Percentiles rank a stretch among this genome's conserved stretches.
phyloP scores from a whole-genome alignment of 1,140 invertebrate genomes.

The Dryas iulia region DNA sequence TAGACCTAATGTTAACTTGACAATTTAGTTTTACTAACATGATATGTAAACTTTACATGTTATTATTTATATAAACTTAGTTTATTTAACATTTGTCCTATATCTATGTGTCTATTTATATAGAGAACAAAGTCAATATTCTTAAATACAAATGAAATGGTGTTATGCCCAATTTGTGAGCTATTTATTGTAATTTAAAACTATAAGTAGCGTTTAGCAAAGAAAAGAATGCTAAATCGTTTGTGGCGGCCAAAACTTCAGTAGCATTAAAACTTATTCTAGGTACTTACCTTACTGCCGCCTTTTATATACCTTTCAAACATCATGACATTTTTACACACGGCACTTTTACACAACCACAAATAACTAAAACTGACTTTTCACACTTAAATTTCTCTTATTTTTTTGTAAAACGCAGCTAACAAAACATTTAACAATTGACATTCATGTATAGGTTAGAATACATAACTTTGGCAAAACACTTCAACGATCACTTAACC shows the following conservation, averaged over 20 bases:
- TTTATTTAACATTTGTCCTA: neutral
- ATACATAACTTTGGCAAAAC: conserved; percentile 11
- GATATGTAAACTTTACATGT: too few relatives aligned
- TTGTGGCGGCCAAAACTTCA: neutral
- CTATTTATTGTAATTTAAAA: neutral
- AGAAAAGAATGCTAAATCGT: neutral
- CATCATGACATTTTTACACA: neutral
- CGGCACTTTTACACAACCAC: neutral
- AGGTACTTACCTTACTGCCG: conserved; percentile 42
- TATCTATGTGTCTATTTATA: neutral
- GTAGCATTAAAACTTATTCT: conserved; percentile 31
- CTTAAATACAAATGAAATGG: neutral
- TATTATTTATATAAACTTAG: neutral
- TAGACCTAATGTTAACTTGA: too few relatives aligned
- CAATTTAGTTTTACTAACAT: too few relatives aligned
- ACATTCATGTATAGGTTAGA: conserved; percentile 25
- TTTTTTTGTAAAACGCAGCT: conserved; percentile 6
- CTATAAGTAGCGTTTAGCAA: neutral
- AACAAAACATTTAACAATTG: conserved; percentile 1
- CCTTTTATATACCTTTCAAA: conserved; percentile 19
- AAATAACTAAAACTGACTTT: neutral
- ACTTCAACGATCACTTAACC: neutral
- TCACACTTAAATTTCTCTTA: neutral
- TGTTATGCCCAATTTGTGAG: neutral
- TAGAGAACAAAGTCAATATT: neutral